Conservation (phyloP, 2,888 invertebrate genomes). For the Biston stratarius region DNA sequence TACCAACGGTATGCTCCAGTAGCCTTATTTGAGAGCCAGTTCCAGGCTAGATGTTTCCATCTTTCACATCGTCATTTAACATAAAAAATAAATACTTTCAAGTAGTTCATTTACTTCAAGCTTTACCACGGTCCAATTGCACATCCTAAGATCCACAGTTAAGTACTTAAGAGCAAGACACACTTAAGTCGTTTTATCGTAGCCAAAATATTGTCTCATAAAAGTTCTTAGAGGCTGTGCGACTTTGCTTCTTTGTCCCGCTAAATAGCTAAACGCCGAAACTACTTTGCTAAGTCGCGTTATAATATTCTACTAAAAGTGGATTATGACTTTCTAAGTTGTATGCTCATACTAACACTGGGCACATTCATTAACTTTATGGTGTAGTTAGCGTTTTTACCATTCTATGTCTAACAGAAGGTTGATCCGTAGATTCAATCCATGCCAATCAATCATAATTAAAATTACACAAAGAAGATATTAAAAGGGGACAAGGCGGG, state of each 20-base stretch:
- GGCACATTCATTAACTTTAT: conserved; percentile 1
- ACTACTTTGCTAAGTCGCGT: conserved; percentile 24
- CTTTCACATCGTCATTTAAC: no score
- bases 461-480: no score
- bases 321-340: conserved; percentile 24
- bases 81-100: no score
- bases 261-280: conserved; percentile 29
- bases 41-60: no score
- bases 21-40: no score
- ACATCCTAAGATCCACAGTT: not conserved
- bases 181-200: not conserved
- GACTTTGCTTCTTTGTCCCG: conserved; percentile 24
- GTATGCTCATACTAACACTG: not conserved
- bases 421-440: no score
- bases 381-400: not conserved
- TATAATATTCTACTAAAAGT: conserved; percentile 21
- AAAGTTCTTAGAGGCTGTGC: conserved; percentile 23
- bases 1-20: no score
- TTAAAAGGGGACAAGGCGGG: no score
- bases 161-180: not conserved
- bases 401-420: not conserved
- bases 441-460: no score
- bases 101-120: no score
- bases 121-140: not conserved
- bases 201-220: conserved; percentile 26